Conservation (phyloP, 2,113 vertebrate species). For the Cottus gobio region DNA sequence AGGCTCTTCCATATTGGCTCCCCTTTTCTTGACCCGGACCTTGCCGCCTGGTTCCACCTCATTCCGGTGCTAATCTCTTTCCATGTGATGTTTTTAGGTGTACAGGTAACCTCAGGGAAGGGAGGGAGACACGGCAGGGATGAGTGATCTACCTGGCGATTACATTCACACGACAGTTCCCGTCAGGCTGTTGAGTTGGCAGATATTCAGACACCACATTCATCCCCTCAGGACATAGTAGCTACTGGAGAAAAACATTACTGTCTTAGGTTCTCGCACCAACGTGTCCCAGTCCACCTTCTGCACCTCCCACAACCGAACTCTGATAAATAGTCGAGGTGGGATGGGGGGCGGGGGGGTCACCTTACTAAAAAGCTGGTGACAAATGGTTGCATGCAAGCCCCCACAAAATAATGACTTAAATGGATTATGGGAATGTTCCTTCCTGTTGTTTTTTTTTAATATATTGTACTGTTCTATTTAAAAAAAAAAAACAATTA, state of each 20-base stretch:
- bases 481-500: constrained; percentile 34
- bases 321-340: background rate
- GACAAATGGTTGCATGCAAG: constrained; percentile 16
- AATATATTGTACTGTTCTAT: constrained; percentile 2
- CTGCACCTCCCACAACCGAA: background rate
- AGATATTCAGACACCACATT: constrained; percentile 10
- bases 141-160: constrained; percentile 16
- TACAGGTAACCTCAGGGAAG: constrained; percentile 20
- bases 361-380: constrained; percentile 2
- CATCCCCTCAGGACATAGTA: constrained; percentile 19
- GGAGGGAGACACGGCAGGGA: background rate
- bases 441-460: constrained; percentile 33
- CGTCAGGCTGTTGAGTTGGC: constrained; percentile 27
- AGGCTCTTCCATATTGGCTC: background rate
- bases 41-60: background rate
- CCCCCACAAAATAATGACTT: constrained; percentile 1
- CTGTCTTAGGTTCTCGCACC: background rate
- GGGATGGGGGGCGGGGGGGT: background rate
- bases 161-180: constrained; percentile 28
- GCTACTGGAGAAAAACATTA: constrained; percentile 15
- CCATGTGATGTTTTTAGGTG: background rate
- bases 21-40: background rate
- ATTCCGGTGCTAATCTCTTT: background rate
- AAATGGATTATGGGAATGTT: background rate
- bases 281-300: background rate